Evolutionary conservation across 2,888 invertebrate genomes (phyloP).

Genomic region (Stenotaenia linearis): DNA sequence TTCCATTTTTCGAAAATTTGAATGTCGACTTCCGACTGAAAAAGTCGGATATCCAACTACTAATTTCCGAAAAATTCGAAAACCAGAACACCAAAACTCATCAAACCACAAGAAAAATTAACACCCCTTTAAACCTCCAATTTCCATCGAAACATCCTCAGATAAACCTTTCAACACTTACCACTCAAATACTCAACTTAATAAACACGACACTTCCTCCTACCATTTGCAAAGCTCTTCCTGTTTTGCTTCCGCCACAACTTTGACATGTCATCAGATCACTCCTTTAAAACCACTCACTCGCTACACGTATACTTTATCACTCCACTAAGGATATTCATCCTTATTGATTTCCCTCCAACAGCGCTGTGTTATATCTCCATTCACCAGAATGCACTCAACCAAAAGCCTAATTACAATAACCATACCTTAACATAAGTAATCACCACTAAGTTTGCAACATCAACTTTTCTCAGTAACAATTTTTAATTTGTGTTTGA

Average conservation of each 20-base stretch:
- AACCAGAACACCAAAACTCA: no score
- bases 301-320: not conserved
- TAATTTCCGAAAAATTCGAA: no score
- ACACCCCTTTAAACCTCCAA: no score
- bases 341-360: constrained; percentile 1
- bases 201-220: not conserved
- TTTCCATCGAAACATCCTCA: no score
- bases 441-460: not conserved
- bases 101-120: no score
- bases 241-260: not conserved
- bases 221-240: not conserved
- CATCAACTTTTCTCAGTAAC: not conserved
- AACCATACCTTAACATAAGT: not conserved
- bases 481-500: no score
- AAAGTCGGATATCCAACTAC: no score
- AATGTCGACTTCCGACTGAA: no score
- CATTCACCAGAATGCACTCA: not conserved
- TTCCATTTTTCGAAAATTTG: no score
- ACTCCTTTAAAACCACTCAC: not conserved
- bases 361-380: not conserved
- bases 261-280: not conserved
- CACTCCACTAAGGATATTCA: not conserved
- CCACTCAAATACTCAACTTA: not conserved
- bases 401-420: not conserved
- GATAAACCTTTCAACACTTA: no score